Conservation (phyloP, 2,797 vertebrate species). For the Lepus townsendii region DNA sequence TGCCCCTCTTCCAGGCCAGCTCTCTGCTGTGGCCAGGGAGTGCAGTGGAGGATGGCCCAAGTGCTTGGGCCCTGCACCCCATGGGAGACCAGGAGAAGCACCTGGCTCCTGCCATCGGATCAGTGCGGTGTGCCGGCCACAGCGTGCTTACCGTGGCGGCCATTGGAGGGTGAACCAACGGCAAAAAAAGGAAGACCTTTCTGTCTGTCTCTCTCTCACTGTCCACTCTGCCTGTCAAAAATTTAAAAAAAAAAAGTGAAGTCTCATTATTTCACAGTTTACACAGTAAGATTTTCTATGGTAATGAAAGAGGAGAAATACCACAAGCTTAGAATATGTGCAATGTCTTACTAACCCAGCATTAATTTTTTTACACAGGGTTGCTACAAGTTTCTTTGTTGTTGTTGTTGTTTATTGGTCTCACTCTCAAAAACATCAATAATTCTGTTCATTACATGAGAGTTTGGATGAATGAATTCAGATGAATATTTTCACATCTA, state of each 20-base stretch:
- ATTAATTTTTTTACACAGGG: not conserved
- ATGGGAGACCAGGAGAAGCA: too few relatives aligned
- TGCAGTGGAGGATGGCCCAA: too few relatives aligned
- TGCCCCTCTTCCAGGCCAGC: too few relatives aligned
- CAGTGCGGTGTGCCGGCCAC: too few relatives aligned
- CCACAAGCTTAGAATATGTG: not conserved
- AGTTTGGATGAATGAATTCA: not conserved
- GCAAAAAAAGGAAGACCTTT: too few relatives aligned
- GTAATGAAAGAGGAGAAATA: not conserved
- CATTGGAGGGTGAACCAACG: too few relatives aligned
- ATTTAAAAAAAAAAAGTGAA: not conserved
- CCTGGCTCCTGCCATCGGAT: too few relatives aligned
- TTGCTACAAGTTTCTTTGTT: not conserved
- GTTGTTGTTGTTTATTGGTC: not conserved
- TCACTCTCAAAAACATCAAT: slow-evolving; percentile 24
- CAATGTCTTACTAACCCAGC: not conserved
- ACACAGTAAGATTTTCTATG: slow-evolving; percentile 25
- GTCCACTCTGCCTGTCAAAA: too few relatives aligned
- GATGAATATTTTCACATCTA: not conserved
- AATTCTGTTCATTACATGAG: not conserved
- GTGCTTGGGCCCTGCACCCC: too few relatives aligned
- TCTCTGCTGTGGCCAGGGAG: too few relatives aligned
- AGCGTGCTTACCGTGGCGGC: too few relatives aligned
- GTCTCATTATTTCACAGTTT: slow-evolving; percentile 7
- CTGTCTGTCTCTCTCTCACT: too few relatives aligned